These are phyloP conservation scores for Dysmachus trigonus DNA, from an alignment of 2,888 invertebrate species.

Conservation along the genomic window DNA sequence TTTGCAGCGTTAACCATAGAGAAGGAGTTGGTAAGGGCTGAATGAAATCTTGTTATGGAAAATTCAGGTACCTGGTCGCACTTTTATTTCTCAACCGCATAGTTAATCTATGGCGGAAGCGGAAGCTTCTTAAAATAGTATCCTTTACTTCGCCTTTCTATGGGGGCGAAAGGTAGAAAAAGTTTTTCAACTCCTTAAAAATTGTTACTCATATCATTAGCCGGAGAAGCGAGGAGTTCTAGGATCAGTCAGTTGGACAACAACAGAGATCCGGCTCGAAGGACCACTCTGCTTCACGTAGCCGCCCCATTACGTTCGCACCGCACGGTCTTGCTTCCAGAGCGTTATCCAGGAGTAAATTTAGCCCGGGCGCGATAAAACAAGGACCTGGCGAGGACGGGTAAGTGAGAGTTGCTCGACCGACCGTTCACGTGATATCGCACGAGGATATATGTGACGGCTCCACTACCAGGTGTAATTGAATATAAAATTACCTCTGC, in stretches of 20 bases:
- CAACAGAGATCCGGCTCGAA: not conserved
- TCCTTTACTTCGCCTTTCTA: not conserved
- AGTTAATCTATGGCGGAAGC: slow-evolving; percentile 1
- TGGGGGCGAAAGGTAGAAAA: not conserved
- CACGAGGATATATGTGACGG: slow-evolving; percentile 9
- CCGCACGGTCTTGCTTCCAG: not conserved
- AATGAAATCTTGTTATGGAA: slow-evolving; percentile 27
- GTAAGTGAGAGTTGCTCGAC: not conserved
- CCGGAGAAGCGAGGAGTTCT: not conserved
- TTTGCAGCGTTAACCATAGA: not conserved
- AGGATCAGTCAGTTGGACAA: not conserved
- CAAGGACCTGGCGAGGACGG: not conserved
- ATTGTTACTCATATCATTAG: slow-evolving; percentile 39
- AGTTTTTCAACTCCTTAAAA: slow-evolving; percentile 40
- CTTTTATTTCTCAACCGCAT: not conserved
- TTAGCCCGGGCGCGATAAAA: slow-evolving; percentile 19
- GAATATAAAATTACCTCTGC: slow-evolving; percentile 55
- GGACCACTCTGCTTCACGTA: not conserved
- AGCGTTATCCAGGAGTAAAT: not conserved
- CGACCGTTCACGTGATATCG: slow-evolving; percentile 5
- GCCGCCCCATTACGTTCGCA: not conserved
- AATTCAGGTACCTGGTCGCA: not conserved
- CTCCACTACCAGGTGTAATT: slow-evolving; percentile 52
- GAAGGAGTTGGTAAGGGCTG: not conserved
- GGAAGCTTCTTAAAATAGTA: not conserved